phyloP scores from a whole-genome alignment of 2,113 vertebrate species.

The Eudyptes chrysolophus region DNA sequence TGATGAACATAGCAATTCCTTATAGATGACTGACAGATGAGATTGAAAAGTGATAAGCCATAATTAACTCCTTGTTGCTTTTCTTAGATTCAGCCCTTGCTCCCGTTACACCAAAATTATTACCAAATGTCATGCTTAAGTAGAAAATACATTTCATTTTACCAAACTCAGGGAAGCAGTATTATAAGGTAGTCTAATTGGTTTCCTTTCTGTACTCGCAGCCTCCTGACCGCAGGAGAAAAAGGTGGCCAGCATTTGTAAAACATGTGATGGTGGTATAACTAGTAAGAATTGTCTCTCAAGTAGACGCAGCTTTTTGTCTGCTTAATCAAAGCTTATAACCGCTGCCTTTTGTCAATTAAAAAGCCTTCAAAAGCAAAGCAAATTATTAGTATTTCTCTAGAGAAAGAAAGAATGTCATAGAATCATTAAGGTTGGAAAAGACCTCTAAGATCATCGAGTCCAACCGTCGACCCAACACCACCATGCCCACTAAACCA shows the following conservation, averaged over 20 bases:
- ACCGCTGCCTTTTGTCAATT: background rate
- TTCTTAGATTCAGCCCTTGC: background rate
- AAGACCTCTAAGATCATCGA: no score
- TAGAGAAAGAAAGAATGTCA: background rate
- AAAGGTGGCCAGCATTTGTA: background rate
- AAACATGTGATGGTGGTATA: background rate
- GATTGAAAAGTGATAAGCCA: background rate
- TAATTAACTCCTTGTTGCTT: background rate
- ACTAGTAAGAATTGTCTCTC: background rate
- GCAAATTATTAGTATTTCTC: background rate
- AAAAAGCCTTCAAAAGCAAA: background rate
- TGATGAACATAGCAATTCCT: background rate
- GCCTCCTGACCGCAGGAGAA: background rate
- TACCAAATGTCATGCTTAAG: background rate
- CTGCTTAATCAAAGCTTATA: background rate
- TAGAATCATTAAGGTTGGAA: no score
- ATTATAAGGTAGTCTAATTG: background rate
- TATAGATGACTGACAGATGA: background rate
- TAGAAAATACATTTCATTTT: background rate
- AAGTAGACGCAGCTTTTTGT: background rate
- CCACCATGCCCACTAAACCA: no score
- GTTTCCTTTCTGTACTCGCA: background rate
- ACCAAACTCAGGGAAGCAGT: background rate
- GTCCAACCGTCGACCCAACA: no score
- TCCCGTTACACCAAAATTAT: background rate